Conservation (phyloP, 2,888 invertebrate species). For the Euplexia lucipara region DNA sequence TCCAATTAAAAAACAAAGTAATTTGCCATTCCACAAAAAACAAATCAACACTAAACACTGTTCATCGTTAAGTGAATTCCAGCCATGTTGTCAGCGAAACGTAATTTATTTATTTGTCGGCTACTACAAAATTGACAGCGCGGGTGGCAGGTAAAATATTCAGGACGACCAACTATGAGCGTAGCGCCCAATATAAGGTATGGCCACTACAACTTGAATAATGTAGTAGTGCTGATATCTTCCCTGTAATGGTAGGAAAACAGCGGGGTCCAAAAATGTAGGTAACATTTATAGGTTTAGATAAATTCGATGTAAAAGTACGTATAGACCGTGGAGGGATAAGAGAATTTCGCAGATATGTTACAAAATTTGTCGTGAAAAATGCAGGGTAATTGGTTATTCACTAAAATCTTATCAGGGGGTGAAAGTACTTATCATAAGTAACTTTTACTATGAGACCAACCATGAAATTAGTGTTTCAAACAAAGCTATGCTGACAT, state of each 20-base stretch:
- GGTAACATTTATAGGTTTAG: no score
- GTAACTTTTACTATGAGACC: no score
- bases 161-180: constrained; percentile 55
- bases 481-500: no score
- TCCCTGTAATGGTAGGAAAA: constrained; percentile 42
- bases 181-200: constrained; percentile 52
- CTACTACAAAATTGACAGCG: constrained; percentile 45
- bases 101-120: constrained; percentile 39
- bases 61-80: constrained; percentile 31
- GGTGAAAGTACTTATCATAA: no score
- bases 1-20: no score
- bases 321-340: no score
- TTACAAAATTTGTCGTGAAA: no score
- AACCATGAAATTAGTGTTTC: no score
- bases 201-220: constrained; percentile 60
- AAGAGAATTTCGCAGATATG: no score
- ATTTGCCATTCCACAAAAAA: neutral
- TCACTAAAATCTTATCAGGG: no score
- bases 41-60: neutral
- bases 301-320: no score
- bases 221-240: constrained; percentile 59
- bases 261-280: neutral
- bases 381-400: no score
- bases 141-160: constrained; percentile 62
- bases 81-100: constrained; percentile 31